Conservation (phyloP, 2,888 invertebrate species). For the Eupithecia abbreviata region DNA sequence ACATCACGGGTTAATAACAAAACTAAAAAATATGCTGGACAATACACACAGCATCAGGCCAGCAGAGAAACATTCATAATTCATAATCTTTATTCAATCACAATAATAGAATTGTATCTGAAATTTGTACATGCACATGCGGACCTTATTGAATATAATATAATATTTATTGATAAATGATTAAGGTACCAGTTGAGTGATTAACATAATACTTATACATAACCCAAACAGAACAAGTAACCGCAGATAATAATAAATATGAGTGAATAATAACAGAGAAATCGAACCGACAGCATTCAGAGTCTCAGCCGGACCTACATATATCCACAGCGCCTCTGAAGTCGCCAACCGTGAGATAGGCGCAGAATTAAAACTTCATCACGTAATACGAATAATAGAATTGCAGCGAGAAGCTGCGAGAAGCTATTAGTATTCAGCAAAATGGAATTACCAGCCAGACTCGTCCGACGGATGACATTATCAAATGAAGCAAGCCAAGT, state of each 20-base stretch:
- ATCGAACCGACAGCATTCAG: not conserved
- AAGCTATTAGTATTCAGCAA: constrained; percentile 45
- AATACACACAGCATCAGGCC: not conserved
- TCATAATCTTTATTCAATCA: no score
- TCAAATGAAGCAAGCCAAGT: constrained; percentile 45
- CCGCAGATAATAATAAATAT: not conserved
- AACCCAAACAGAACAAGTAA: not conserved
- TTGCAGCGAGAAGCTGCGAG: constrained; percentile 33
- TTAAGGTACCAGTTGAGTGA: not conserved
- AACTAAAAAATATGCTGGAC: not conserved
- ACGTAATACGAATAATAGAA: constrained; percentile 34
- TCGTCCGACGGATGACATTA: constrained; percentile 42
- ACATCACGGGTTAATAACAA: not conserved
- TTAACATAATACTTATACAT: not conserved
- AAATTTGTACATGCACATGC: no score
- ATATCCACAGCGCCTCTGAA: constrained; percentile 1
- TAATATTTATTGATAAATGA: no score
- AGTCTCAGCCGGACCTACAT: not conserved
- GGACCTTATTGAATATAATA: no score
- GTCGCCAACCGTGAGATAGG: not conserved
- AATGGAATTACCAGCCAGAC: constrained; percentile 45
- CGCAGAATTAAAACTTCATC: constrained; percentile 24
- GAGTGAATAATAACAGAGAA: not conserved
- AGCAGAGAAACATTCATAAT: no score
- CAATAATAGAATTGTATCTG: no score